Conservation (phyloP, 64 coral and sea anemone genomes). For the Platygyra sinensis region DNA sequence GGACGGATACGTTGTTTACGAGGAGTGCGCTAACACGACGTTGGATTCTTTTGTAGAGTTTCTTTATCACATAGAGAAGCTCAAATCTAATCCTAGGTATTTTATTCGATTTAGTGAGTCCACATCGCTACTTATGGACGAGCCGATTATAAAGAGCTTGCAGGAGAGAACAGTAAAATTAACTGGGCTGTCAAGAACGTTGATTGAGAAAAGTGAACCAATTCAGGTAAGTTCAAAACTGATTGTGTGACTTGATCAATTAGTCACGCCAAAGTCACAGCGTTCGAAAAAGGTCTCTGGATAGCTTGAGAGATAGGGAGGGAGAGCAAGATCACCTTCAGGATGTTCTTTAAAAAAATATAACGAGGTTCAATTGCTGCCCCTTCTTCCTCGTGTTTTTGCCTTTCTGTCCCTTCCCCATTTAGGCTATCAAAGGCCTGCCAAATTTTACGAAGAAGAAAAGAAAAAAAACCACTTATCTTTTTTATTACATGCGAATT, state of each 20-base stretch:
- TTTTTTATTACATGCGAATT: no score
- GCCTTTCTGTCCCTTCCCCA: no score
- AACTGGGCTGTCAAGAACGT: constrained; percentile 11
- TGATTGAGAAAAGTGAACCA: constrained; percentile 31
- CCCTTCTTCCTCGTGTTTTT: no score
- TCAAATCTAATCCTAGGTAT: constrained; percentile 3
- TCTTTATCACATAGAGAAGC: neutral
- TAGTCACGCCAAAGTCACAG: neutral
- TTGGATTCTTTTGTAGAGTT: neutral
- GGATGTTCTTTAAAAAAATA: no score
- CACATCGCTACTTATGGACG: neutral
- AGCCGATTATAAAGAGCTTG: neutral
- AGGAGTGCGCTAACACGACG: neutral
- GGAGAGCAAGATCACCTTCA: no score
- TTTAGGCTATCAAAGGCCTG: no score
- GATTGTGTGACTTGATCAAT: neutral
- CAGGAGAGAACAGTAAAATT: neutral
- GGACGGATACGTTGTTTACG: neutral
- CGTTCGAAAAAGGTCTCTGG: no score
- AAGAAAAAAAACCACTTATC: no score
- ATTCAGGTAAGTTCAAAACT: constrained; percentile 22
- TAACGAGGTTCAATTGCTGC: no score
- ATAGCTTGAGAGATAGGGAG: no score
- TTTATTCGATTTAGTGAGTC: constrained; percentile 36
- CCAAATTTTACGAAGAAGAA: no score